Conservation (phyloP, 2,113 vertebrate species). For the Pseudonaja textilis region DNA sequence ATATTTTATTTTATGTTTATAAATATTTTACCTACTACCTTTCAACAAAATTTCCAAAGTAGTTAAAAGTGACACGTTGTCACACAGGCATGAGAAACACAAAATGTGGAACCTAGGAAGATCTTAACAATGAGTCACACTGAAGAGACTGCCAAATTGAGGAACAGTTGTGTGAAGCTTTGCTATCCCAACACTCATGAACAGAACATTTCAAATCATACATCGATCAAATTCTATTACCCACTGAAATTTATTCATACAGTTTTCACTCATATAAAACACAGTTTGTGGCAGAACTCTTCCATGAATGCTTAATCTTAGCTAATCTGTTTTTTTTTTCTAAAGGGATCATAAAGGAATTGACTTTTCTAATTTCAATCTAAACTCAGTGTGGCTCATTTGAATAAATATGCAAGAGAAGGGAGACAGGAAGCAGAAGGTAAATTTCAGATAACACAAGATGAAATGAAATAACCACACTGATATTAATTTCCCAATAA, state of each 20-base stretch:
- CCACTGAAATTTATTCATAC: neutral
- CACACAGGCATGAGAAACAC: neutral
- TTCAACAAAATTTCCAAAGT: neutral
- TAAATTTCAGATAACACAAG: neutral
- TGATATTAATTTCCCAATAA: neutral
- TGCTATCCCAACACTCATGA: neutral
- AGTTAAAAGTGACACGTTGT: neutral
- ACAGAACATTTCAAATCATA: neutral
- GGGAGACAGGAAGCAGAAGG: neutral
- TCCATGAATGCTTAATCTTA: neutral
- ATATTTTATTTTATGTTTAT: neutral
- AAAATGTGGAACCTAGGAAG: neutral
- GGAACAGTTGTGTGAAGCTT: neutral
- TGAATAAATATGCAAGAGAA: conserved; percentile 1
- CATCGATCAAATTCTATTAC: neutral
- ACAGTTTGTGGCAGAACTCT: too few species aligned
- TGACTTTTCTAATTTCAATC: neutral
- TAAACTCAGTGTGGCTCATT: neutral
- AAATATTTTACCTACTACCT: neutral
- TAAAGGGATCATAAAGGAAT: neutral
- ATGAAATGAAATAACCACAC: neutral
- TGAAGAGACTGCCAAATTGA: neutral
- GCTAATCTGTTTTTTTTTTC: neutral
- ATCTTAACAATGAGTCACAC: neutral
- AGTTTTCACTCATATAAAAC: neutral